Conservation (phyloP, 2,888 invertebrate species). For the Loripinus fragilis region DNA sequence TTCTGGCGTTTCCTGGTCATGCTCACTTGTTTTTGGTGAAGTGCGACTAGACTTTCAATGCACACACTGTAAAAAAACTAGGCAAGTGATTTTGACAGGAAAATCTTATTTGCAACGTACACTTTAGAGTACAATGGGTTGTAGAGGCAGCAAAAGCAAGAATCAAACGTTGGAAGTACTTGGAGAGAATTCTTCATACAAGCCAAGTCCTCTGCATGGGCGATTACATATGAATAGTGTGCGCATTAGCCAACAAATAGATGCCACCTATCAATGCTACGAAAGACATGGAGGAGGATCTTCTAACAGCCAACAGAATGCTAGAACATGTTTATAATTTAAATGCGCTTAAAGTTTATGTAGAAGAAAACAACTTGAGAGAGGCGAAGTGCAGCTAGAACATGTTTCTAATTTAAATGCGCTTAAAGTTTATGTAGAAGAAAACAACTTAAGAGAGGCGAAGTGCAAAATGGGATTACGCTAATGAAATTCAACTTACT, state of each 20-base stretch:
- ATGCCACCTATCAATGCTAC: background rate
- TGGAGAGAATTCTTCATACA: background rate
- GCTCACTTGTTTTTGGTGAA: too few relatives aligned
- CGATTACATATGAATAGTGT: background rate
- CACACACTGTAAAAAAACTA: too few relatives aligned
- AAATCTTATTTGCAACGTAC: too few relatives aligned
- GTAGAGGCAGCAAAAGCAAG: background rate
- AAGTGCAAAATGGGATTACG: background rate
- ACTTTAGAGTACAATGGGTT: background rate
- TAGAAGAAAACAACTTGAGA: slow-evolving; percentile 28
- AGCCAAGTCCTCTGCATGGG: background rate
- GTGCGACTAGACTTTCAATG: too few relatives aligned
- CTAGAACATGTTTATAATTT: background rate
- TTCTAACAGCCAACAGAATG: slow-evolving; percentile 22
- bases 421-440: slow-evolving; percentile 25
- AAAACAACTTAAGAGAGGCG: slow-evolving; percentile 17
- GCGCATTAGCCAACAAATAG: background rate
- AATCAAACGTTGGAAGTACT: background rate
- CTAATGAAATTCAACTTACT: background rate
- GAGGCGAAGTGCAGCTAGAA: slow-evolving; percentile 1
- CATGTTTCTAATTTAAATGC: background rate
- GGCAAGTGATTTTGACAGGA: too few relatives aligned
- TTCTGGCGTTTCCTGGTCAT: too few relatives aligned
- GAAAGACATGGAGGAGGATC: background rate
- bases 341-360: slow-evolving; percentile 17